phyloP scores from a whole-genome alignment of 1,140 invertebrate genomes.

The Drosophila nikananu region DNA sequence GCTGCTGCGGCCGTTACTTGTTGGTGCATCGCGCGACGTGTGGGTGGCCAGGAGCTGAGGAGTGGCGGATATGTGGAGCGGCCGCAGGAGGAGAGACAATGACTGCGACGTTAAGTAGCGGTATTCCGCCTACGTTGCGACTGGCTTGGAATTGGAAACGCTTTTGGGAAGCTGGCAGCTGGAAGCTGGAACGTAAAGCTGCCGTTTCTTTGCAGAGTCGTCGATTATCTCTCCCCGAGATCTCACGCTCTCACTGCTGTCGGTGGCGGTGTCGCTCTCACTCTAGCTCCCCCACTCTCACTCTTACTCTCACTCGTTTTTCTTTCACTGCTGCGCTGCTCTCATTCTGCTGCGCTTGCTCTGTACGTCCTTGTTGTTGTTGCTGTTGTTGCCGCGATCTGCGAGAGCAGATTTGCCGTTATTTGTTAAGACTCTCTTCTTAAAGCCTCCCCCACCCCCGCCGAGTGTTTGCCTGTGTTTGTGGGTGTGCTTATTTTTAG shows the following conservation, averaged over 20 bases:
- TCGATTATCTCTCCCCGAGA: slow-evolving; percentile 25
- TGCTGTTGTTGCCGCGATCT: slow-evolving; percentile 6
- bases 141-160: slow-evolving; percentile 76
- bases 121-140: slow-evolving; percentile 64
- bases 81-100: slow-evolving; percentile 15
- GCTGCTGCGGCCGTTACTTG: slow-evolving; percentile 40
- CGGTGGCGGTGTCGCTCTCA: slow-evolving; percentile 1
- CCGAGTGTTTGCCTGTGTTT: slow-evolving; percentile 61
- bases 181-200: slow-evolving; percentile 50
- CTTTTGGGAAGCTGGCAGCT: slow-evolving; percentile 64
- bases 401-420: slow-evolving; percentile 6
- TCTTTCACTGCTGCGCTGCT: slow-evolving; percentile 6
- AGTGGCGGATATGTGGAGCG: neutral
- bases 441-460: neutral
- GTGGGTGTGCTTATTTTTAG: slow-evolving; percentile 70
- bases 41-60: slow-evolving; percentile 26
- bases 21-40: slow-evolving; percentile 63
- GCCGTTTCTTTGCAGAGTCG: slow-evolving; percentile 22
- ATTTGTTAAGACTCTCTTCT: neutral
- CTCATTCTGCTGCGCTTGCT: slow-evolving; percentile 13
- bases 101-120: slow-evolving; percentile 23
- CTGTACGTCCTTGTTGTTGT: slow-evolving; percentile 29
- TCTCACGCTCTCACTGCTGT: slow-evolving; percentile 16
- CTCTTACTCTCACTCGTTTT: slow-evolving; percentile 9
- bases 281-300: slow-evolving; percentile 11